phyloP scores from a whole-genome alignment of 1,140 invertebrate species.

The Arctopsyche grandis region DNA sequence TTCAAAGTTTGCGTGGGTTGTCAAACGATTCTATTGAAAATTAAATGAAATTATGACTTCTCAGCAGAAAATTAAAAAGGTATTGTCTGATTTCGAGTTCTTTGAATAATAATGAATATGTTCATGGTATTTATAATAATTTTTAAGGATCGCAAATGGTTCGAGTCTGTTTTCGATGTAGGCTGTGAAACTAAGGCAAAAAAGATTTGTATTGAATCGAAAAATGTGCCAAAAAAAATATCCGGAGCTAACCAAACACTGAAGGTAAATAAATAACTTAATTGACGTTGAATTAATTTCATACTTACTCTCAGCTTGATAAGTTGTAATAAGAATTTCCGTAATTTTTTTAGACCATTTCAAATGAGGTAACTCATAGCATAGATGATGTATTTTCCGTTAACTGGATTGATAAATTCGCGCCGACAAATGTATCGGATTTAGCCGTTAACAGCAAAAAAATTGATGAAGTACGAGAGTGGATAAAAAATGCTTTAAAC shows the following conservation, averaged over 20 bases:
- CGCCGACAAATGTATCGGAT: slow-evolving; percentile 66
- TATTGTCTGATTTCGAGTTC: too few relatives aligned
- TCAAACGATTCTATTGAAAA: too few relatives aligned
- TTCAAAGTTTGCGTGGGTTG: too few relatives aligned
- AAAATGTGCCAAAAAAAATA: background rate
- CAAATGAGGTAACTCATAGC: background rate
- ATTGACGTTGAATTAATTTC: too few relatives aligned
- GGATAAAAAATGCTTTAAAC: slow-evolving; percentile 63
- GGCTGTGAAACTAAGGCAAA: background rate
- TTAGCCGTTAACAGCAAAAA: slow-evolving; percentile 73
- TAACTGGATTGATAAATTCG: slow-evolving; percentile 69
- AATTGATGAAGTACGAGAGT: slow-evolving; percentile 69
- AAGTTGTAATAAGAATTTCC: too few relatives aligned
- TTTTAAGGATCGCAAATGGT: slow-evolving; percentile 1
- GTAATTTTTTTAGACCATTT: background rate
- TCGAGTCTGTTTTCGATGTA: background rate
- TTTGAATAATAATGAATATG: too few relatives aligned
- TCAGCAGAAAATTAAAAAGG: too few relatives aligned
- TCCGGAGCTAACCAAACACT: too few relatives aligned
- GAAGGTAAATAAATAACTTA: too few relatives aligned
- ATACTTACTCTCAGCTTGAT: too few relatives aligned
- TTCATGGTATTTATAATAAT: background rate
- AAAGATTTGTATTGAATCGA: background rate
- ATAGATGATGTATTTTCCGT: background rate
- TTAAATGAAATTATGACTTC: too few relatives aligned